A percentile compares a stretch with the other conserved stretches of the same genome.
These are phyloP conservation scores for Eidolon helvum DNA, from an alignment of 2,113 vertebrate genomes.

Conservation along the genomic window DNA sequence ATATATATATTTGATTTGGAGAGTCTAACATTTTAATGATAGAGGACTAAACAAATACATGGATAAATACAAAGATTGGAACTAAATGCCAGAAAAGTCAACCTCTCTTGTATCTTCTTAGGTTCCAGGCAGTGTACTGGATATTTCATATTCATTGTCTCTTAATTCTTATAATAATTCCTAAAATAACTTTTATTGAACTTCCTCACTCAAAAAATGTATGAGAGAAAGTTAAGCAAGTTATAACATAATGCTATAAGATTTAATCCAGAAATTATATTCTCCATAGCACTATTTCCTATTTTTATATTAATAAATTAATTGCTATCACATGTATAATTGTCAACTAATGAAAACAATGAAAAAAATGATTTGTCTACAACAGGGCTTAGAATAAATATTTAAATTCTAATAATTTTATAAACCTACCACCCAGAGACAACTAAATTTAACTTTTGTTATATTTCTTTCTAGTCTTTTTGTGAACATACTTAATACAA, in stretches of 20 bases:
- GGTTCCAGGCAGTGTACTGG: neutral
- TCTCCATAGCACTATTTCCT: neutral
- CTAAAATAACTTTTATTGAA: neutral
- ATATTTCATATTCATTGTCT: neutral
- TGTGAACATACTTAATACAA: neutral
- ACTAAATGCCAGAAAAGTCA: neutral
- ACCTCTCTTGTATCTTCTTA: neutral
- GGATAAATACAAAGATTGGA: neutral
- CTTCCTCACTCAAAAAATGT: neutral
- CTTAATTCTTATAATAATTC: neutral
- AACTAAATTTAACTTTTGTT: neutral
- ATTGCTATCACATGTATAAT: neutral
- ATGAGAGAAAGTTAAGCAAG: neutral
- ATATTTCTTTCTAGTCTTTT: neutral
- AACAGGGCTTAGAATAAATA: neutral
- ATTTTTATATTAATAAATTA: neutral
- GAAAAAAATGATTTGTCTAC: neutral
- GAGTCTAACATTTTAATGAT: neutral
- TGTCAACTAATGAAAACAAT: neutral
- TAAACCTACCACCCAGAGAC: neutral
- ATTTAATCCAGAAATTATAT: neutral
- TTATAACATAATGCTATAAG: neutral
- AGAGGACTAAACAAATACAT: neutral
- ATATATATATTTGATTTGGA: neutral
- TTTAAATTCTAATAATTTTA: neutral